These are phyloP conservation scores for Aldabrachelys gigantea DNA, from an alignment of 2,113 vertebrate species.

Conservation along the genomic window DNA sequence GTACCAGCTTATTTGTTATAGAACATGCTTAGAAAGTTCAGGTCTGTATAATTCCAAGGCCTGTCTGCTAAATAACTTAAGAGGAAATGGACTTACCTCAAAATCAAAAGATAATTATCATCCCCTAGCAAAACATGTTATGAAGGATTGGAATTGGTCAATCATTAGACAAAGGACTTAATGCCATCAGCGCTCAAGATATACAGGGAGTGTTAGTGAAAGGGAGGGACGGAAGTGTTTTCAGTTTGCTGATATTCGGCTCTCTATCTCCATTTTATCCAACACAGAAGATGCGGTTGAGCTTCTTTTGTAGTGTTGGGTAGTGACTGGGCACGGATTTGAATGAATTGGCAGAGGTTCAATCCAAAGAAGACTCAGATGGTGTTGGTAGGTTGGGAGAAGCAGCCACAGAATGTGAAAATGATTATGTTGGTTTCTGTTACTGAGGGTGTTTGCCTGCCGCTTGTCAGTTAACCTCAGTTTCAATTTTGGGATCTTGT, in stretches of 20 bases:
- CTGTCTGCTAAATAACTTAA: not conserved
- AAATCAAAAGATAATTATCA: not conserved
- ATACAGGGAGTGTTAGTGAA: not conserved
- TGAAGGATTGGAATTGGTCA: not conserved
- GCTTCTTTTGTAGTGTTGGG: not conserved
- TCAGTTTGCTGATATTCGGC: not conserved
- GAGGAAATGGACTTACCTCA: not conserved
- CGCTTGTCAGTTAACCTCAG: not conserved
- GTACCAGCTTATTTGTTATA: not conserved
- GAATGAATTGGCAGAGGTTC: not conserved
- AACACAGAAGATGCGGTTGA: not conserved
- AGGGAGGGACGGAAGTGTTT: not conserved
- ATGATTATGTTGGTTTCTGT: not conserved
- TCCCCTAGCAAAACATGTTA: too few species aligned
- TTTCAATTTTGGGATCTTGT: not conserved
- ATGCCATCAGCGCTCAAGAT: not conserved
- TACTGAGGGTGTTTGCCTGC: not conserved
- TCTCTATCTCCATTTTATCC: not conserved
- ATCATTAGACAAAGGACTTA: not conserved
- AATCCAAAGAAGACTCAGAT: not conserved
- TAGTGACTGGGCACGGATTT: not conserved
- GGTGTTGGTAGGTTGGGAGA: not conserved
- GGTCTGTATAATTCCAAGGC: not conserved
- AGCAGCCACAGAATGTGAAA: not conserved
- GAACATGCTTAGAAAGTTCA: not conserved